Conservation (phyloP, 1,140 invertebrate genomes). For the Delia radicum region DNA sequence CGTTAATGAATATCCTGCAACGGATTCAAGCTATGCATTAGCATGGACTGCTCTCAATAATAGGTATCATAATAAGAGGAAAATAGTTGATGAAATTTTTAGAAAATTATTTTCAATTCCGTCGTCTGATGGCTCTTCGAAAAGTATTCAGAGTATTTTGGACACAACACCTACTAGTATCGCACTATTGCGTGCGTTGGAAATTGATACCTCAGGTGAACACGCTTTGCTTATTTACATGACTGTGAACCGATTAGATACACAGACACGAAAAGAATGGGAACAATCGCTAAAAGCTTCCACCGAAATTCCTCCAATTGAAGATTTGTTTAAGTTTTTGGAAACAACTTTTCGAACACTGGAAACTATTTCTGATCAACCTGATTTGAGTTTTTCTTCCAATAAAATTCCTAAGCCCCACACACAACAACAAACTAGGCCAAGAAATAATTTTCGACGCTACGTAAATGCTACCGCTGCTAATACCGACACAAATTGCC, state of each 20-base stretch:
- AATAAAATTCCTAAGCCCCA: too few species aligned
- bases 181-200: not conserved
- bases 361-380: not conserved
- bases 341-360: not conserved
- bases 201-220: not conserved
- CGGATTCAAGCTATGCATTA: not conserved
- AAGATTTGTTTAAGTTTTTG: not conserved
- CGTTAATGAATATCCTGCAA: constrained; percentile 6
- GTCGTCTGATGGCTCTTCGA: not conserved
- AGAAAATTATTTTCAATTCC: not conserved
- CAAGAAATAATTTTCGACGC: not conserved
- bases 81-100: not conserved
- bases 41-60: not conserved
- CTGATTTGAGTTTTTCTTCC: not conserved
- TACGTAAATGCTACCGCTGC: not conserved
- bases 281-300: constrained; percentile 4
- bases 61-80: constrained; percentile 1
- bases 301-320: not conserved
- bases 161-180: not conserved
- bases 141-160: not conserved
- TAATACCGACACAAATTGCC: not conserved
- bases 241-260: not conserved
- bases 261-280: constrained; percentile 1
- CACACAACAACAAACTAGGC: too few species aligned
- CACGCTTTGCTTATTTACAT: not conserved